A percentile compares a stretch with the other conserved stretches of the same genome.
phyloP scores from a whole-genome alignment of 1,140 invertebrate species.

The Sycophila sp. region DNA sequence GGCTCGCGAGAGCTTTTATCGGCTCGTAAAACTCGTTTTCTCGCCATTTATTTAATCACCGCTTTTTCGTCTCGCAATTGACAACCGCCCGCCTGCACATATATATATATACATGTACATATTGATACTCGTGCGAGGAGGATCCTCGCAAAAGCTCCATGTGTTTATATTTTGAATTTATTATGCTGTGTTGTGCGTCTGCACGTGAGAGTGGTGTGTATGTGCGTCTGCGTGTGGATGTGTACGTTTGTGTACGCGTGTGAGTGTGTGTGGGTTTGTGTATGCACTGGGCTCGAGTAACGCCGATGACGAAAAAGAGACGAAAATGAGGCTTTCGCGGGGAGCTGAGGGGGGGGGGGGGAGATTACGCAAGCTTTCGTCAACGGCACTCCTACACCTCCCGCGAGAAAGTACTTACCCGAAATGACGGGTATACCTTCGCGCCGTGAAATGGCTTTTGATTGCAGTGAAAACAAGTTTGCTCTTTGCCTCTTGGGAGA shows the following conservation, averaged over 20 bases:
- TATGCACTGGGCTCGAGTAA: background rate
- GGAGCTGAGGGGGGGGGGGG: background rate
- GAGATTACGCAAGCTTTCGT: conserved; percentile 15
- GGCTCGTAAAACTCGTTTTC: too few relatives aligned
- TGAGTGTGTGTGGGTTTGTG: background rate
- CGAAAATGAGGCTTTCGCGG: conserved; percentile 18
- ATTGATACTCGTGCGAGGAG: too few relatives aligned
- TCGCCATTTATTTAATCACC: too few relatives aligned
- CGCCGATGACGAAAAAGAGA: conserved; percentile 9
- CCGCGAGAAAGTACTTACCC: conserved; percentile 27
- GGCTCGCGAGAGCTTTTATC: too few relatives aligned
- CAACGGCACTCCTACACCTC: conserved; percentile 36
- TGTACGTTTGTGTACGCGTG: background rate
- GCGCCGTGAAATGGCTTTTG: conserved; percentile 12
- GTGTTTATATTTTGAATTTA: too few relatives aligned
- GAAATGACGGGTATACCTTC: conserved; percentile 1
- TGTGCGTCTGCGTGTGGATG: background rate
- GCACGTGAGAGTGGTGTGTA: too few relatives aligned
- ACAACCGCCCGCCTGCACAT: too few relatives aligned
- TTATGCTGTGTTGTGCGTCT: too few relatives aligned
- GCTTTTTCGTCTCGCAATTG: too few relatives aligned
- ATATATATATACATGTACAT: too few relatives aligned
- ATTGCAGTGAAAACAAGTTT: conserved; percentile 22
- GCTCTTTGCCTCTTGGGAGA: background rate
- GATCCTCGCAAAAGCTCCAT: too few relatives aligned